A percentile compares a stretch with the other conserved stretches of the same genome.
Conservation (phyloP, 23 tunicate species). For the Halocynthia aurantium region DNA sequence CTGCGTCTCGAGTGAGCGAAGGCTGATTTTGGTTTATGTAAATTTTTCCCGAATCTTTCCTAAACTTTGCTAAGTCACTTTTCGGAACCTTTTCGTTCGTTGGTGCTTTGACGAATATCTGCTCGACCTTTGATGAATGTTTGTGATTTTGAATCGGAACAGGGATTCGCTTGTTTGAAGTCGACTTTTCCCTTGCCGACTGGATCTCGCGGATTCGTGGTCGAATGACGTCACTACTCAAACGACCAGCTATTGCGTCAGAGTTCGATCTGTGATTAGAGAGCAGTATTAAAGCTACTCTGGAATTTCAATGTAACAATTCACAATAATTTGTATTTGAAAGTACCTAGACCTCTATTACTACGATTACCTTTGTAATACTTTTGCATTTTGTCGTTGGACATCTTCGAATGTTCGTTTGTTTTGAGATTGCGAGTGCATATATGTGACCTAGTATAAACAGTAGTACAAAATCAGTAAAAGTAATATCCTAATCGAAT, state of each 20-base stretch:
- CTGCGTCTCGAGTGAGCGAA: background rate
- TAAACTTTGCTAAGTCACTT: too few species aligned
- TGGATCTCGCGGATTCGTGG: conserved; percentile 3
- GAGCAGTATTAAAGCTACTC: background rate
- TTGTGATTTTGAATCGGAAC: background rate
- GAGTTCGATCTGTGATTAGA: conserved; percentile 6
- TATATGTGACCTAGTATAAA: conserved; percentile 1
- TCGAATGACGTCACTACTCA: conserved; percentile 1
- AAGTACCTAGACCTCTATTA: too few species aligned
- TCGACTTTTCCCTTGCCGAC: background rate
- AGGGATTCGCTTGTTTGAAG: background rate
- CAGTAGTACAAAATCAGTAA: too few species aligned
- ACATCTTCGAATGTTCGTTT: conserved; percentile 21
- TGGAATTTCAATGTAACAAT: background rate
- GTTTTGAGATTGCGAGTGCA: background rate
- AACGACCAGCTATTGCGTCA: background rate
- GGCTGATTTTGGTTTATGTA: conserved; percentile 1
- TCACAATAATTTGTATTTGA: background rate
- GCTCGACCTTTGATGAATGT: background rate
- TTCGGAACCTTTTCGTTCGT: background rate
- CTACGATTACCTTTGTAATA: conserved; percentile 14
- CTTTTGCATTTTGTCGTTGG: conserved; percentile 11
- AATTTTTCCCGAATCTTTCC: background rate
- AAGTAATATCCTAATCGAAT: too few species aligned
- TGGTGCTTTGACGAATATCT: conserved; percentile 5